Conservation (phyloP, 2,888 invertebrate genomes). For the Lasius platythorax region DNA sequence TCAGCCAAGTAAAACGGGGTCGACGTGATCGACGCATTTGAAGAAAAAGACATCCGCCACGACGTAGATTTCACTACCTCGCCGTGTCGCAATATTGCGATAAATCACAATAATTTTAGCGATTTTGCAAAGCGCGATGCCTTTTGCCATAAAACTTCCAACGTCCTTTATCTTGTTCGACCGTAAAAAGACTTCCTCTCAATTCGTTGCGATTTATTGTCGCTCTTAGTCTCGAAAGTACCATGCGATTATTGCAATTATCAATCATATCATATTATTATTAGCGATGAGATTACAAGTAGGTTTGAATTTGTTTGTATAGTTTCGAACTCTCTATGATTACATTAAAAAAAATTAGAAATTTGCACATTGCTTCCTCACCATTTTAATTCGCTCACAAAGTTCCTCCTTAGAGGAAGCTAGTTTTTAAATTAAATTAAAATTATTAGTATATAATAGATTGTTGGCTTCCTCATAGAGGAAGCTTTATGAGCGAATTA, state of each 20-base stretch:
- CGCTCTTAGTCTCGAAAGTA: neutral
- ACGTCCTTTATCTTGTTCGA: neutral
- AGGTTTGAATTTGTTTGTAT: too few relatives aligned
- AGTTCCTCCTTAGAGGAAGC: too few relatives aligned
- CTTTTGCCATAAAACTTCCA: neutral
- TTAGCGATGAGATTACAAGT: neutral
- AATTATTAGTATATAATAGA: too few relatives aligned
- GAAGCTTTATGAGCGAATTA: too few relatives aligned
- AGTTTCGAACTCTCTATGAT: too few relatives aligned
- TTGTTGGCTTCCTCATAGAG: too few relatives aligned
- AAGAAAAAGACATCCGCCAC: slow-evolving; percentile 44
- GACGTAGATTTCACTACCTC: slow-evolving; percentile 41
- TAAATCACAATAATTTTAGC: slow-evolving; percentile 15
- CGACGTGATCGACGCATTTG: slow-evolving; percentile 48
- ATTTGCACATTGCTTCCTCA: too few relatives aligned
- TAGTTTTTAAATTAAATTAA: too few relatives aligned
- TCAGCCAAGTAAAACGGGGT: slow-evolving; percentile 59
- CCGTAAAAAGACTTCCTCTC: neutral
- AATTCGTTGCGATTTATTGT: neutral
- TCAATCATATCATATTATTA: neutral
- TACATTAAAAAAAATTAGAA: too few relatives aligned
- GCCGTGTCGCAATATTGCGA: slow-evolving; percentile 36
- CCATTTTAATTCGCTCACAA: too few relatives aligned
- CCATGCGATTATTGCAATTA: neutral
- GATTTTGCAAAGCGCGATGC: slow-evolving; percentile 1